phyloP scores from a whole-genome alignment of 2,797 vertebrate species.

The Adrianichthys oophorus region DNA sequence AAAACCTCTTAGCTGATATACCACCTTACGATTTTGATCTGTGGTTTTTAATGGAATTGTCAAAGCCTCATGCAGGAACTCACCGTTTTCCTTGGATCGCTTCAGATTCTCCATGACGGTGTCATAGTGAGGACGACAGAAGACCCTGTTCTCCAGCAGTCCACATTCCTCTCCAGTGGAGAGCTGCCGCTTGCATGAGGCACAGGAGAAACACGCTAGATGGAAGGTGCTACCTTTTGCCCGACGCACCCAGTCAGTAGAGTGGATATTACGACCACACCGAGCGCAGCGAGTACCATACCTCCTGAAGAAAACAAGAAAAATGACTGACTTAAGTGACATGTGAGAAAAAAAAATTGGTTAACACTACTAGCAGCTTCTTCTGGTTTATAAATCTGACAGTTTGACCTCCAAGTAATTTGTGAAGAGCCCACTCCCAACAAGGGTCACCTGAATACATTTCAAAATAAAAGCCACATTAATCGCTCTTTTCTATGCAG shows the following conservation, averaged over 20 bases:
- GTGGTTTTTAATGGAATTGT: background rate
- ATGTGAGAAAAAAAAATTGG: too few relatives aligned
- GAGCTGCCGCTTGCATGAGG: constrained; percentile 93
- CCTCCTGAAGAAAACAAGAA: constrained; percentile 70
- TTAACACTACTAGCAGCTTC: too few relatives aligned
- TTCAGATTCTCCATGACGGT: constrained; percentile 92
- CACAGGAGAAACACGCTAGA: constrained; percentile 93
- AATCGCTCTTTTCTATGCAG: too few relatives aligned
- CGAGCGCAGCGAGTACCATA: constrained; percentile 94
- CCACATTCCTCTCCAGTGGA: constrained; percentile 96
- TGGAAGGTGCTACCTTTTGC: constrained; percentile 94
- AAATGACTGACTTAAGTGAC: background rate
- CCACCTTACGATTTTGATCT: too few relatives aligned
- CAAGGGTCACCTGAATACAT: too few relatives aligned
- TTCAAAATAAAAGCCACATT: too few relatives aligned
- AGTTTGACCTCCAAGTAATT: too few relatives aligned
- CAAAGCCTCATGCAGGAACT: constrained; percentile 21
- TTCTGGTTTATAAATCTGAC: too few relatives aligned
- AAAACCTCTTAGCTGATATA: too few relatives aligned
- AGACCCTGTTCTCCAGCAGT: constrained; percentile 89
- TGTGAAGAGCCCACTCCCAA: too few relatives aligned
- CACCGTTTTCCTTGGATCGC: constrained; percentile 89
- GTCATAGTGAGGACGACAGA: constrained; percentile 92
- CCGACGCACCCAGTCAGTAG: constrained; percentile 94
- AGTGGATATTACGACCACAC: constrained; percentile 93